phyloP scores from a whole-genome alignment of 2,888 invertebrate genomes.

The Agriopis aurantiaria region DNA sequence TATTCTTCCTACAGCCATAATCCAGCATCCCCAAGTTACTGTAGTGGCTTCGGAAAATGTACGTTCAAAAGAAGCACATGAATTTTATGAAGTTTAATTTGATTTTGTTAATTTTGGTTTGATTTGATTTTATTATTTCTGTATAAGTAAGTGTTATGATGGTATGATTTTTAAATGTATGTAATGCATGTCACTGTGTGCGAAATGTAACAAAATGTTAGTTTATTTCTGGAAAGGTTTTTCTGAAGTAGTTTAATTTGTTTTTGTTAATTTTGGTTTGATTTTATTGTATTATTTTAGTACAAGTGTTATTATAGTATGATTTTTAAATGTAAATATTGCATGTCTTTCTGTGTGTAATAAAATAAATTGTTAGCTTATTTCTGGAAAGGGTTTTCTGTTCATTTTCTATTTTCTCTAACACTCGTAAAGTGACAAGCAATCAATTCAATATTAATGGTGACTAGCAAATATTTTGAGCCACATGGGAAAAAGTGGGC shows the following conservation, averaged over 20 bases:
- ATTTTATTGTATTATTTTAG: slow-evolving; percentile 42
- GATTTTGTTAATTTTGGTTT: slow-evolving; percentile 44
- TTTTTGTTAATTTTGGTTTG: slow-evolving; percentile 45
- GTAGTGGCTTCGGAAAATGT: slow-evolving; percentile 64
- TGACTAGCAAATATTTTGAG: too few relatives aligned
- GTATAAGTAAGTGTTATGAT: background rate
- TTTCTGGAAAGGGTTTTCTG: too few relatives aligned
- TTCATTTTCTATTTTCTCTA: too few relatives aligned
- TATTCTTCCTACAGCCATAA: slow-evolving; percentile 60
- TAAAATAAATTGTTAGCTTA: background rate
- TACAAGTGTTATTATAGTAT: background rate
- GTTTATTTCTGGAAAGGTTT: too few relatives aligned
- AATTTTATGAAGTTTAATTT: slow-evolving; percentile 49
- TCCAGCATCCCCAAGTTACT: slow-evolving; percentile 54
- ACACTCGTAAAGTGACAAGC: too few relatives aligned
- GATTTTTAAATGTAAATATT: background rate
- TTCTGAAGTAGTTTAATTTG: slow-evolving; percentile 15
- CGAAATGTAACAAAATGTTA: too few relatives aligned
- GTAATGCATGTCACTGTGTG: too few relatives aligned
- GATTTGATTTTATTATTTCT: slow-evolving; percentile 43
- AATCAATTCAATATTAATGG: too few relatives aligned
- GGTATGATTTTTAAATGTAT: background rate
- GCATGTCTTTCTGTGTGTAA: background rate
- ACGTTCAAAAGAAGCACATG: slow-evolving; percentile 55
- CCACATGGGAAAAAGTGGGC: too few relatives aligned